Percentiles rank a stretch among this genome's conserved stretches.
These are phyloP conservation scores for Halichoeres trimaculatus DNA, from an alignment of 2,113 vertebrate genomes.

Conservation along the genomic window DNA sequence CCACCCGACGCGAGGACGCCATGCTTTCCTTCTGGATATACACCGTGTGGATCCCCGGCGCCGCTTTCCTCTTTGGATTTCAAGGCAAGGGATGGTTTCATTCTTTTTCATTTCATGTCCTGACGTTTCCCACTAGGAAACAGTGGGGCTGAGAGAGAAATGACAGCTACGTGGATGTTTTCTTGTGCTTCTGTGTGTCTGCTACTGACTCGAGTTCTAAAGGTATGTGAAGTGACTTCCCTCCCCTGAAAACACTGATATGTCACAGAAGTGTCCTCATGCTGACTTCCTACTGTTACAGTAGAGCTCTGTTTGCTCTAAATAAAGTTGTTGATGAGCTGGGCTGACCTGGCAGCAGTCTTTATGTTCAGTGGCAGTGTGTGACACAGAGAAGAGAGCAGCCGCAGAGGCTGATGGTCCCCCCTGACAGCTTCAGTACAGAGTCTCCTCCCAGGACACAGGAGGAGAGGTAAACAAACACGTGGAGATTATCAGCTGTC, in stretches of 20 bases:
- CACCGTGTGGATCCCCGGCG: slow-evolving; percentile 64
- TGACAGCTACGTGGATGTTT: slow-evolving; percentile 16
- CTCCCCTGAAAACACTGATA: slow-evolving; percentile 30
- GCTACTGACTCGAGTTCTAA: slow-evolving; percentile 23
- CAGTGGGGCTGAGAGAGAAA: slow-evolving; percentile 15
- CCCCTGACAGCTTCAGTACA: slow-evolving; percentile 32
- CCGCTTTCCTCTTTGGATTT: slow-evolving; percentile 72
- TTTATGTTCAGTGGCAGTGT: slow-evolving; percentile 16
- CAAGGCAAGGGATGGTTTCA: slow-evolving; percentile 69
- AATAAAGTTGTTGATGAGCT: slow-evolving; percentile 27
- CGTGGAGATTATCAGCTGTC: slow-evolving; percentile 8
- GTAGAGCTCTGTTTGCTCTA: slow-evolving; percentile 11
- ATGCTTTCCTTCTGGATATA: slow-evolving; percentile 73
- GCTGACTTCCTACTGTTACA: not conserved
- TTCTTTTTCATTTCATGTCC: slow-evolving; percentile 33
- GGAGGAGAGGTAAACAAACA: not conserved
- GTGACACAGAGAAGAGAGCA: slow-evolving; percentile 12
- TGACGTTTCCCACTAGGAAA: slow-evolving; percentile 33
- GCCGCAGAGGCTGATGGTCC: slow-evolving; percentile 10
- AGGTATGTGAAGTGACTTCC: slow-evolving; percentile 41
- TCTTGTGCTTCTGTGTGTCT: slow-evolving; percentile 18
- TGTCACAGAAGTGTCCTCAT: not conserved
- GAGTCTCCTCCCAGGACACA: slow-evolving; percentile 3
- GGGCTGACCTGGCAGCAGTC: not conserved
- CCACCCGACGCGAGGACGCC: slow-evolving; percentile 31